Evolutionary conservation across 2,113 vertebrate genomes (phyloP), one percentile per base, ranked within the genome.

Genomic region (Neotoma lepida): DNA sequence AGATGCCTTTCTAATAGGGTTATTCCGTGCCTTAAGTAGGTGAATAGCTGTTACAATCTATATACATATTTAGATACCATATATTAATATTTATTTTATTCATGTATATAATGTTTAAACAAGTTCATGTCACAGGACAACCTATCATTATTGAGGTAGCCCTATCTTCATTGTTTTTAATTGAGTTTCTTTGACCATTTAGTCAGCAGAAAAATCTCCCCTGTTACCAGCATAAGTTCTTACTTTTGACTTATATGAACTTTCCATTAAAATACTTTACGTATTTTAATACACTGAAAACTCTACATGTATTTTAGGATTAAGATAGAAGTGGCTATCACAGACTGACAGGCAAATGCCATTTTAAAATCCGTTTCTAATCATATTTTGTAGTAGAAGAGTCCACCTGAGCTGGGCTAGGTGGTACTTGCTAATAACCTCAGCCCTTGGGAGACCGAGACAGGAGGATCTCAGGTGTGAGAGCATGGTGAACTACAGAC

Each of bases 251-350:
- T 82, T 78, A 33, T n/a, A 13, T 71, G 44, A 86, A 44, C 46
- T 95, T 93, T 91, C 93, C n/a, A 63, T 81, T 90, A 73, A 95
- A 76, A 18, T 56, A n/a, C 0, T 89, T 81, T 44, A 41, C 81
- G 39, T 68, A 58, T 91, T 96, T 89, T 89, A 33, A 56, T 49
- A 63, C 49, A 89, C 12, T 49, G 71, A 77, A 89, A 93, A 92
- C 35, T 74, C 9, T 35, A 15, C 24, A 44, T 30, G 0, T 56
- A 46, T n/a, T 88, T 93, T 74, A 73, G 10, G 56, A 84, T 66
- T 91, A 78, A 82, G 22, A 3, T 58, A 73, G 70, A 17, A 73
- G 14, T 71, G 14, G 4, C 15, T 92, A 0, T 84, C 46, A 61
- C 20, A 82, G 8, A 46, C 20, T 84, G 35, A 73, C 49, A 71